Base-by-base conservation (phyloP, 37 sponge, comb jelly and placozoan species). In the Aplysina aerophoba region DNA sequence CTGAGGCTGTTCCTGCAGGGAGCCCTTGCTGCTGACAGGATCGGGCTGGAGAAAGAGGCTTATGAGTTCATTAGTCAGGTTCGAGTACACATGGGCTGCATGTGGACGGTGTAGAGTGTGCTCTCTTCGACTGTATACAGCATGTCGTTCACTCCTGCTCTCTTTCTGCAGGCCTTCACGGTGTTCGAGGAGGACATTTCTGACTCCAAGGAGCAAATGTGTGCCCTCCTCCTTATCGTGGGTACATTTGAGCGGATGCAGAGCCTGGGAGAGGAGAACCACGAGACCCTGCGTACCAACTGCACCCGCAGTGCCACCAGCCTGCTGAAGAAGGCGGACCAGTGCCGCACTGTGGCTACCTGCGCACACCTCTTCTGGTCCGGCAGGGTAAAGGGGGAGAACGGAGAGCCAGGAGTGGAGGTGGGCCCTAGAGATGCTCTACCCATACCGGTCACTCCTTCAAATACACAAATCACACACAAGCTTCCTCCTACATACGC, bases 311-410 rank as follows among this genome's bases (percentile, higher is more conserved):
- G 96, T 4, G 86, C 90, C 53, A 88, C 94, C 62, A 97, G 97
- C 21, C 83, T 99, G 56, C 88, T 99, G 38, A 99, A 97, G 91
- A 99, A 99, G 83, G 94, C 99, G 19, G 98, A 97, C 84, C 99
- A 99, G 90, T 95, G 97, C 57, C 91, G 99, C 31, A 88, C 84
- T 58, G 99, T 99, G 25, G 92, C 91, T 20, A 77, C 86, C 11
- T 97, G 94, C 63, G 91, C 99, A 6, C 97, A 99, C 60, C 87
- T 99, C 58, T 99, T 97, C 85, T 99, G 99, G 99, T 91, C 96
- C 0, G 96, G 94, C 22, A 78, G 84, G 27, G 81, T 84, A 15
- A 84, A 86, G 34, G 85, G 79, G 54, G 0, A 19, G 44, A 86
- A 79, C n/a, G 86, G 54, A 1, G 75, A n/a, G 20, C 59, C 66